Evolutionary conservation across 2,888 invertebrate genomes (phyloP), one percentile per base, ranked within the genome.

Genomic region (Nemapogon koenigi): DNA sequence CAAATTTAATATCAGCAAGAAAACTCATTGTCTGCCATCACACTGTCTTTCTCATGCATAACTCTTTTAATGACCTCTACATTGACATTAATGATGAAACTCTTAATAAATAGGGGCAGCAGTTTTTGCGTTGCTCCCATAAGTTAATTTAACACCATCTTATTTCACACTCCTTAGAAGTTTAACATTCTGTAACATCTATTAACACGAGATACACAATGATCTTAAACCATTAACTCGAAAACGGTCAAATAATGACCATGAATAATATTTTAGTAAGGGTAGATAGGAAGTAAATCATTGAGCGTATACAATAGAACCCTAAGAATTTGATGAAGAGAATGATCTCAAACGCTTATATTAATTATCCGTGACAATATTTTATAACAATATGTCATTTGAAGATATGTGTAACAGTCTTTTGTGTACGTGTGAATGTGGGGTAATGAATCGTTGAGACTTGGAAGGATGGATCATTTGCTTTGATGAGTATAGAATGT

Each of bases 231-330:
- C 75, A 78, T 76, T 73, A 76, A 66, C 64, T 62, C 53, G 47
- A 59, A 72, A 75, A 76, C 66, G 76, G 76, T 75, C 76, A 76
- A 76, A 76, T 76, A 76, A 78, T 78, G 76, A 76, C 78, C 78
- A 72, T 72, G 71, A 76, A 76, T 76, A 76, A 75, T 28, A 28
- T 8, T 4, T 4, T 11, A 28, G 11, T 33, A 6, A 33, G 17
- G 33, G 11, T 13, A n/a, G 13, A 11, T n/a, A 16, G 16, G 17
- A 32, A 33, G 19, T 19, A 19, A 33, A 33, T 33, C 18, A 33
- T 19, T 10, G n/a, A n/a, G n/a, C 19, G 10, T 4, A 19, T 33
- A 19, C 19, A 33, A 33, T 19, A 33, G 13, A 17, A 19, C 17
- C 33, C 33, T 11, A 22, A 22, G 22, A 22, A 7, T 10, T 22